Percentiles rank a stretch among this genome's conserved stretches.
Evolutionary conservation across 2,888 invertebrate species (phyloP).

Genomic region (Omphaloscelis lunosa): DNA sequence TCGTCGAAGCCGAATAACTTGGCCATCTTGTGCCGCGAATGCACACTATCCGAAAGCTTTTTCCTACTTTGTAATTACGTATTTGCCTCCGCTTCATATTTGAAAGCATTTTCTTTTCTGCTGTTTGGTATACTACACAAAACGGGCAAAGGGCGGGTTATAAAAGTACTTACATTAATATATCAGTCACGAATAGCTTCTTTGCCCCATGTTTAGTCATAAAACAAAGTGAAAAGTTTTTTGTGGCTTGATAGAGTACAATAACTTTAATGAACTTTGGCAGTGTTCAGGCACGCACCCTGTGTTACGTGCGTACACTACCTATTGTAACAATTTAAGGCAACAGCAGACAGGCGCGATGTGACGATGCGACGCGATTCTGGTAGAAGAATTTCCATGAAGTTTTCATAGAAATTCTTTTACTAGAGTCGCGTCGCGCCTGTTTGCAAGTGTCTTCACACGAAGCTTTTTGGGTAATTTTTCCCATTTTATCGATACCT

Average conservation of each 20-base stretch:
- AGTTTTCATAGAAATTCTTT: no score
- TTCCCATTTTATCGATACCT: neutral
- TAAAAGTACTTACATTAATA: neutral
- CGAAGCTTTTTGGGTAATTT: neutral
- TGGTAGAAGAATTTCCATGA: no score
- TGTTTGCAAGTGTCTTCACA: neutral
- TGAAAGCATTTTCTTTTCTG: neutral
- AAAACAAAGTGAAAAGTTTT: neutral
- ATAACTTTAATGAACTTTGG: neutral
- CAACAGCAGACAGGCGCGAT: no score
- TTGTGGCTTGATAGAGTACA: neutral
- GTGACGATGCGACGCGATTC: no score
- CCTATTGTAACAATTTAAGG: neutral
- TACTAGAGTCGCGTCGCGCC: no score
- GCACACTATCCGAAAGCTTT: no score
- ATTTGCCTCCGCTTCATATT: neutral
- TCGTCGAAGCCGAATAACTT: no score
- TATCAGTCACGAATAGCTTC: constrained; percentile 6
- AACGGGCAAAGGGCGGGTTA: neutral
- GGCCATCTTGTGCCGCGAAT: no score
- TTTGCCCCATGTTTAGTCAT: neutral
- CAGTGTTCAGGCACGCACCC: neutral
- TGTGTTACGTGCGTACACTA: neutral
- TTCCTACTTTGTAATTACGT: no score
- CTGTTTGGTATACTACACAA: neutral